A percentile compares a stretch with the other conserved stretches of the same genome.
These are phyloP conservation scores for Porites lobata DNA, from an alignment of 92 coral and sea anemone species.

Conservation along the genomic window DNA sequence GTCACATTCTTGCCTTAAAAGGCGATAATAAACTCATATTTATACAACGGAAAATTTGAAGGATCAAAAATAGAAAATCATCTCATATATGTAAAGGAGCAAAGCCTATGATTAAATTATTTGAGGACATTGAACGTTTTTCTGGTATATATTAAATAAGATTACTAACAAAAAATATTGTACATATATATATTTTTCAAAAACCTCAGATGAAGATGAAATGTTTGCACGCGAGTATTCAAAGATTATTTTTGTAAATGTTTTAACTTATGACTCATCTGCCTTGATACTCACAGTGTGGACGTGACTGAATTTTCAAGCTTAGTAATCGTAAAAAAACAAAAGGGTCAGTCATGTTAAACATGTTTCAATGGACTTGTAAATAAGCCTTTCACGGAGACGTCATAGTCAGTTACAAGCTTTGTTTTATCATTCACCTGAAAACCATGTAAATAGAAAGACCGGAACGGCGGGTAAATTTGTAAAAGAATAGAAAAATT, in stretches of 20 bases:
- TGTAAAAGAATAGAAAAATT: background rate
- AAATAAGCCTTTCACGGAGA: background rate
- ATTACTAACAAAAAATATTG: background rate
- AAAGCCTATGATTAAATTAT: slow-evolving; percentile 1
- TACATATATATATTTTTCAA: background rate
- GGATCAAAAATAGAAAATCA: background rate
- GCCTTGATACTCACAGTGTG: background rate
- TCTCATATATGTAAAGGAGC: background rate
- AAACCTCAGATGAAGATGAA: background rate
- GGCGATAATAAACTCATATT: background rate
- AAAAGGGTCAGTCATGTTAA: slow-evolving; percentile 21
- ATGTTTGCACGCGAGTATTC: background rate
- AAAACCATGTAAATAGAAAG: background rate
- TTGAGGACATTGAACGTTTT: background rate
- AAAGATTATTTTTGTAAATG: background rate
- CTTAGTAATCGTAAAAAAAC: background rate
- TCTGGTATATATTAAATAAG: background rate
- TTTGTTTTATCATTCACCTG: background rate
- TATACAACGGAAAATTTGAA: background rate
- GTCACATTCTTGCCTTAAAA: background rate
- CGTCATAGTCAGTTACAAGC: background rate
- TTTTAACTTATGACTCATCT: background rate
- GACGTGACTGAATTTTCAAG: slow-evolving; percentile 37
- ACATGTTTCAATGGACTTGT: slow-evolving; percentile 6
- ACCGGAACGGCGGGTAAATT: background rate